Evolutionary conservation across 2,888 invertebrate genomes (phyloP).

Genomic region (Tachina fera): DNA sequence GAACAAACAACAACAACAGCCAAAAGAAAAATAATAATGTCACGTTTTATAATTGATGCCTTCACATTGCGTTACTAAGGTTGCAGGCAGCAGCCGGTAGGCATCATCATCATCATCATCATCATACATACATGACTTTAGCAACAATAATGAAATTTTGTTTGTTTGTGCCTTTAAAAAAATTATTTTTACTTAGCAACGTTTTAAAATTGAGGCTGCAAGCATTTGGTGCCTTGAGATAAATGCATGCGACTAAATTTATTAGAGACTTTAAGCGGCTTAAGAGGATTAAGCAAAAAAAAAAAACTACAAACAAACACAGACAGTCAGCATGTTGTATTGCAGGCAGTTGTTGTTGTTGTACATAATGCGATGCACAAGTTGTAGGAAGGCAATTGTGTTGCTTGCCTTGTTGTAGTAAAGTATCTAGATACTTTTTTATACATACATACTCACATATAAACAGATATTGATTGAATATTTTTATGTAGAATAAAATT

Average conservation of each 20-base stretch:
- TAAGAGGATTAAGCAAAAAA: constrained; percentile 59
- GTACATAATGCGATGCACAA: not conserved
- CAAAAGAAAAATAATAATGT: constrained; percentile 51
- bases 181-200: constrained; percentile 26
- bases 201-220: constrained; percentile 31
- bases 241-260: not conserved
- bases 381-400: constrained; percentile 2
- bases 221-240: constrained; percentile 40
- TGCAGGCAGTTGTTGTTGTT: constrained; percentile 36
- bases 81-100: constrained; percentile 36
- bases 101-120: constrained; percentile 35
- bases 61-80: constrained; percentile 66
- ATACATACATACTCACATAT: too few relatives aligned
- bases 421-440: constrained; percentile 4
- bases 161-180: not conserved
- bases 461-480: not conserved
- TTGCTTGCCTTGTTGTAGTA: not conserved
- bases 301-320: not conserved
- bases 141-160: constrained; percentile 51
- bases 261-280: constrained; percentile 55
- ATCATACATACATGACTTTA: constrained; percentile 28
- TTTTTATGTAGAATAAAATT: constrained; percentile 29
- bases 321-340: constrained; percentile 58
- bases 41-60: constrained; percentile 70
- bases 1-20: not conserved